Percentiles rank a stretch among this genome's conserved stretches.
phyloP scores from a whole-genome alignment of 2,113 vertebrate genomes.

The Ahaetulla prasina region DNA sequence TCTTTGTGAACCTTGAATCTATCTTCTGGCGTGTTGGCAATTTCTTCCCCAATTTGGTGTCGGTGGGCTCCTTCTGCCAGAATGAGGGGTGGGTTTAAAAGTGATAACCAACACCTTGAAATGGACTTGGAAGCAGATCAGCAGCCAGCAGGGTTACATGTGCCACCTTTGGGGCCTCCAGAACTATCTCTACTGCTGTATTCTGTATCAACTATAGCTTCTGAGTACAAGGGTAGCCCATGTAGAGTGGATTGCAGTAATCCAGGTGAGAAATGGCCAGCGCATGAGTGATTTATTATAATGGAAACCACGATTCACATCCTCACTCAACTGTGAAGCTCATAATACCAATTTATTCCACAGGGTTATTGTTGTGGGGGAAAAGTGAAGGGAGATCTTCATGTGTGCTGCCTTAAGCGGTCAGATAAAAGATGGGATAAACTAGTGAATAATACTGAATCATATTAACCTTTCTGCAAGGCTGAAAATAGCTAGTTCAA shows the following conservation, averaged over 20 bases:
- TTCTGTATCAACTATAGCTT: too few relatives aligned
- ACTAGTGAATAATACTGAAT: not conserved
- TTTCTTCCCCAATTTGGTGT: not conserved
- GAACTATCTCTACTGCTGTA: too few relatives aligned
- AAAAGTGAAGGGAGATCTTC: not conserved
- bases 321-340: not conserved
- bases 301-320: not conserved
- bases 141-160: not conserved
- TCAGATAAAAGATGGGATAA: not conserved
- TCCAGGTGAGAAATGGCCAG: not conserved
- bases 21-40: not conserved
- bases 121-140: not conserved
- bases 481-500: not conserved
- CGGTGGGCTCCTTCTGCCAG: not conserved
- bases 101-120: not conserved
- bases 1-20: not conserved
- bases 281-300: not conserved
- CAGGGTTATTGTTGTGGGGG: not conserved
- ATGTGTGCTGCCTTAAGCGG: not conserved
- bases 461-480: not conserved
- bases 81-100: not conserved
- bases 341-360: not conserved
- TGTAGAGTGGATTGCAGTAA: not conserved
- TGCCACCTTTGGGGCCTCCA: not conserved
- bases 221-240: not conserved